These are phyloP conservation scores for Epinephelus malabaricus DNA, from an alignment of 2,797 vertebrate species.

Conservation along the genomic window DNA sequence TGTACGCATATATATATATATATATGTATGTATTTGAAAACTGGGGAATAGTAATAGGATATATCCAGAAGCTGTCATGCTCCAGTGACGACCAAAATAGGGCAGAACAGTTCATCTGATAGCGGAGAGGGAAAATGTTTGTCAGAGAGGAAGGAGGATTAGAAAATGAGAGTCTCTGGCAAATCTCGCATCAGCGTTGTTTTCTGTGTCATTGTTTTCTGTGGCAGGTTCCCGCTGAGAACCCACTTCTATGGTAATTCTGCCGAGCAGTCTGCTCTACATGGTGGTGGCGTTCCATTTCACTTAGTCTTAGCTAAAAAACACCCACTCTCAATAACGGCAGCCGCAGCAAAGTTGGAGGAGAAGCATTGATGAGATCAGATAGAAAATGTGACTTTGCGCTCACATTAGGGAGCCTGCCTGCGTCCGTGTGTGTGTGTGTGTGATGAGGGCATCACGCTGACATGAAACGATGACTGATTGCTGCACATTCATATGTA, in stretches of 20 bases:
- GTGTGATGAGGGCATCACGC: conserved; percentile 37
- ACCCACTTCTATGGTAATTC: conserved; percentile 58
- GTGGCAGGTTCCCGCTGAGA: conserved; percentile 51
- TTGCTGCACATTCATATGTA: conserved; percentile 59
- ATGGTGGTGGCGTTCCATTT: conserved; percentile 54
- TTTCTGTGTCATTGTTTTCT: conserved; percentile 58
- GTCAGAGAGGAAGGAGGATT: conserved; percentile 3
- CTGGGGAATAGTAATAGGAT: neutral
- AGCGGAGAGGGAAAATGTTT: neutral
- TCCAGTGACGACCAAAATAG: conserved; percentile 29
- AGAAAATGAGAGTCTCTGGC: conserved; percentile 15
- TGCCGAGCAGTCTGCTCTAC: conserved; percentile 54
- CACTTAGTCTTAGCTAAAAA: conserved; percentile 67
- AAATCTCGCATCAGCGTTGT: conserved; percentile 19
- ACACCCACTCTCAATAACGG: conserved; percentile 62
- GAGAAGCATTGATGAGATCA: conserved; percentile 52
- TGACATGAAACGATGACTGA: conserved; percentile 68
- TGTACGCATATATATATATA: too few species aligned
- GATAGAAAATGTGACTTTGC: conserved; percentile 44
- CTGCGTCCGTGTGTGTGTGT: conserved; percentile 5
- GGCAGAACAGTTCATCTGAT: neutral
- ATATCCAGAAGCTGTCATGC: conserved; percentile 1
- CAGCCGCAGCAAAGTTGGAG: conserved; percentile 47
- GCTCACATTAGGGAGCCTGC: conserved; percentile 27
- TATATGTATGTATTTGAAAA: neutral